phyloP scores from a whole-genome alignment of 2,888 invertebrate species.

The Zhuqinia jingwanae region DNA sequence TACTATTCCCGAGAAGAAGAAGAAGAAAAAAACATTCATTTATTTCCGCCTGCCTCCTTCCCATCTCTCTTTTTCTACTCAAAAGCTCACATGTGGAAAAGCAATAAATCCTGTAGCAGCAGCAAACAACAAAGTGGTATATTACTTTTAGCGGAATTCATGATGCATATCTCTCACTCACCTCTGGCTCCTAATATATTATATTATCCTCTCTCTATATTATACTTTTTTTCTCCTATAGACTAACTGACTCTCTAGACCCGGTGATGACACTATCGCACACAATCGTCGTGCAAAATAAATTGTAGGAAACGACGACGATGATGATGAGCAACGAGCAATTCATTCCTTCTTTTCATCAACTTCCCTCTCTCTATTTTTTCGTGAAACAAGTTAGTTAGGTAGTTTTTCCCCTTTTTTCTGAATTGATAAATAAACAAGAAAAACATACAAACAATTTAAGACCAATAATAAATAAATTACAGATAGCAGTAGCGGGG shows the following conservation, averaged over 20 bases:
- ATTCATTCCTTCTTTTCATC: conserved; percentile 42
- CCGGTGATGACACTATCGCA: conserved; percentile 12
- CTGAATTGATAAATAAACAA: conserved; percentile 2
- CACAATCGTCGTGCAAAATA: conserved; percentile 22
- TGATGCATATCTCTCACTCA: conserved; percentile 56
- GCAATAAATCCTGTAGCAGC: conserved; percentile 69
- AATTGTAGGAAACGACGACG: too few relatives aligned
- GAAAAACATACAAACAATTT: conserved; percentile 5
- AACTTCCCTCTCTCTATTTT: too few relatives aligned
- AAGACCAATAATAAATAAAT: background rate
- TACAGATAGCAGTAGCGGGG: too few relatives aligned
- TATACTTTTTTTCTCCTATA: background rate
- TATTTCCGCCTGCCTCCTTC: conserved; percentile 24
- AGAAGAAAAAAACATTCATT: conserved; percentile 41
- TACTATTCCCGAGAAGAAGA: background rate
- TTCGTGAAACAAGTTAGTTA: conserved; percentile 29
- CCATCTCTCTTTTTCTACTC: background rate
- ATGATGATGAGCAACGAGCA: conserved; percentile 43
- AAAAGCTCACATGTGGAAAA: conserved; percentile 64
- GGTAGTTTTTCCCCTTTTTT: too few relatives aligned
- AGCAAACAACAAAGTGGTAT: conserved; percentile 7
- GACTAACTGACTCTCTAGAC: background rate
- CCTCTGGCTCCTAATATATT: conserved; percentile 21
- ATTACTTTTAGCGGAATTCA: conserved; percentile 45
- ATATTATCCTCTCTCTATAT: background rate